phyloP scores from a whole-genome alignment of 2,797 vertebrate species.

The Pseudochirops cupreus region DNA sequence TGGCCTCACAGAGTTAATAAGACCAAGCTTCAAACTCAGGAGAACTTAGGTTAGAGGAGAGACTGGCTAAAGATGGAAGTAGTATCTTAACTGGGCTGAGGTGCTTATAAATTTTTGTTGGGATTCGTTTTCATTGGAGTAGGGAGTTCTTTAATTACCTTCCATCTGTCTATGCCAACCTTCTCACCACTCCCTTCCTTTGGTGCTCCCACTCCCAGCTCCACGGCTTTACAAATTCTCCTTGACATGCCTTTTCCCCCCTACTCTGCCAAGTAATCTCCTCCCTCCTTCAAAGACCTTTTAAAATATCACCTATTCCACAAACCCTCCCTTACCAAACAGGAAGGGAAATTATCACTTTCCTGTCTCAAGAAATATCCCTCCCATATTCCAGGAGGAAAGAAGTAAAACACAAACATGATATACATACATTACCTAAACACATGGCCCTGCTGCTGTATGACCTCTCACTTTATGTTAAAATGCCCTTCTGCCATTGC shows the following conservation, averaged over 20 bases:
- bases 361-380: background rate
- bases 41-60: background rate
- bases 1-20: background rate
- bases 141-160: slow-evolving; percentile 30
- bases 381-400: slow-evolving; percentile 1
- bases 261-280: slow-evolving; percentile 52
- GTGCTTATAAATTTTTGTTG: background rate
- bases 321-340: slow-evolving; percentile 49
- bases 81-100: background rate
- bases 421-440: background rate
- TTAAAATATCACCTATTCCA: slow-evolving; percentile 38
- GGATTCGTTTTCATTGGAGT: background rate
- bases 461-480: background rate
- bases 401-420: slow-evolving; percentile 16
- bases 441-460: background rate
- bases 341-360: slow-evolving; percentile 40
- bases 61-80: background rate
- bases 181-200: slow-evolving; percentile 32
- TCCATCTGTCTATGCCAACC: slow-evolving; percentile 17
- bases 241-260: slow-evolving; percentile 54
- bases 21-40: background rate
- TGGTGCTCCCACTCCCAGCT: background rate
- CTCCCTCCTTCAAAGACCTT: slow-evolving; percentile 66
- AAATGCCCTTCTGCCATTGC: background rate
- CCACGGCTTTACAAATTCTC: background rate